A percentile compares a stretch with the other conserved stretches of the same genome.
Evolutionary conservation across 2,888 invertebrate genomes (phyloP).

Genomic region (Schrankia costaestrigalis): DNA sequence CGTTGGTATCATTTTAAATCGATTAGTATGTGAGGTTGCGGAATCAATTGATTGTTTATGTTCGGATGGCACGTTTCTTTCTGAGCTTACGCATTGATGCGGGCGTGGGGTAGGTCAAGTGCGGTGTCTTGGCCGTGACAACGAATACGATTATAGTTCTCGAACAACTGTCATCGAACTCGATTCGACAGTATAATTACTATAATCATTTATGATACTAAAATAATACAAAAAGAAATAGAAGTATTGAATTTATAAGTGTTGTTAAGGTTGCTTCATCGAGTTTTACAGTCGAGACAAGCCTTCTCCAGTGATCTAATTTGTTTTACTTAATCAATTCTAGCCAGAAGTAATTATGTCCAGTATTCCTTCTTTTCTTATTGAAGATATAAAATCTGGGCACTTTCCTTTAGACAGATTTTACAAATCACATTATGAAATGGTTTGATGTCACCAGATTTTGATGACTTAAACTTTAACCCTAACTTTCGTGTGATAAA

Average conservation of each 20-base stretch:
- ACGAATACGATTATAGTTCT: conserved; percentile 36
- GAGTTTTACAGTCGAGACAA: no score
- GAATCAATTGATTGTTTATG: conserved; percentile 29
- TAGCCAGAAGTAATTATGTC: no score
- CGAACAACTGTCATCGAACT: conserved; percentile 47
- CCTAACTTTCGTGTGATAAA: no score
- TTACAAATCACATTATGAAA: no score
- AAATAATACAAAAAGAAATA: not conserved
- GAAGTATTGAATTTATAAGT: not conserved
- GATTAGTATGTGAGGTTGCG: conserved; percentile 14
- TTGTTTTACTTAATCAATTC: no score
- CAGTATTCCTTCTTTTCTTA: no score
- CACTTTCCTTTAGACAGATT: no score
- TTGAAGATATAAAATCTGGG: no score
- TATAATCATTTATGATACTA: not conserved
- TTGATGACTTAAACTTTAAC: no score
- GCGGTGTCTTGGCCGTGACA: conserved; percentile 54
- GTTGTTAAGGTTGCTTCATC: not conserved
- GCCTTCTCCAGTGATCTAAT: no score
- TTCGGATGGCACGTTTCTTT: conserved; percentile 30
- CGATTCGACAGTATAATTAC: conserved; percentile 32
- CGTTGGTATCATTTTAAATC: conserved; percentile 3
- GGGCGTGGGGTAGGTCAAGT: conserved; percentile 58
- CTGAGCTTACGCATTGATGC: conserved; percentile 37
- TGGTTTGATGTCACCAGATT: no score